Percentiles rank a stretch among this genome's conserved stretches.
These are phyloP conservation scores for Erebia ligea DNA, from an alignment of 2,888 invertebrate genomes.

Conservation along the genomic window DNA sequence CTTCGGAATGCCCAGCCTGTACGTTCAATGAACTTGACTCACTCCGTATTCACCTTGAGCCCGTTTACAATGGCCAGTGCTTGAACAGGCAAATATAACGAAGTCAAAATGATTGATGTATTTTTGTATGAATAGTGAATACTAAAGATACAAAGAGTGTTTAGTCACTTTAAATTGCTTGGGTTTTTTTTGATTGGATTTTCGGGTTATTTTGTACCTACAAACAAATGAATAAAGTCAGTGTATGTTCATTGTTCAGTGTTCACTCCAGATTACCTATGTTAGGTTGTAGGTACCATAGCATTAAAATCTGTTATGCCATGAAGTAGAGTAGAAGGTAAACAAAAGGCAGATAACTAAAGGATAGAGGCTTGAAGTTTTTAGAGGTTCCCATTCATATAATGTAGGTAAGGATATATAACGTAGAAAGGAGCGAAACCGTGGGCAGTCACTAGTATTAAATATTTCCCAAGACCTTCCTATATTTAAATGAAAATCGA, in stretches of 20 bases:
- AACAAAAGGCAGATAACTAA: no score
- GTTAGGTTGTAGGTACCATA: no score
- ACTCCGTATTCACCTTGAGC: slow-evolving; percentile 36
- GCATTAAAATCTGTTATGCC: no score
- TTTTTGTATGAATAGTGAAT: slow-evolving; percentile 10
- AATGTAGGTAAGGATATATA: no score
- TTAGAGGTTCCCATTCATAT: no score
- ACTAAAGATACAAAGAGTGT: background rate
- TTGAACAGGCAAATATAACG: slow-evolving; percentile 27
- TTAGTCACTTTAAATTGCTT: background rate
- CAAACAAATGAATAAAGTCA: background rate
- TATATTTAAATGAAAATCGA: slow-evolving; percentile 51
- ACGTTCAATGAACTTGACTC: slow-evolving; percentile 42
- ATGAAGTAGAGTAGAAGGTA: no score
- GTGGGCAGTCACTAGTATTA: background rate
- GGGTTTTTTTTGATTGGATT: background rate
- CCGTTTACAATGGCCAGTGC: slow-evolving; percentile 34
- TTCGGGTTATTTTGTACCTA: background rate
- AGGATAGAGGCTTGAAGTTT: no score
- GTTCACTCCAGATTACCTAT: no score
- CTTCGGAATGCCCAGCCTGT: slow-evolving; percentile 70
- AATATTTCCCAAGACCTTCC: slow-evolving; percentile 30
- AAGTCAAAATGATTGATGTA: slow-evolving; percentile 16
- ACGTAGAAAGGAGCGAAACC: background rate
- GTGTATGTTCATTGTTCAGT: background rate